Evolutionary conservation across 2,113 vertebrate species (phyloP), one percentile per base, ranked within the genome.

Genomic region (Bagarius yarrelli): DNA sequence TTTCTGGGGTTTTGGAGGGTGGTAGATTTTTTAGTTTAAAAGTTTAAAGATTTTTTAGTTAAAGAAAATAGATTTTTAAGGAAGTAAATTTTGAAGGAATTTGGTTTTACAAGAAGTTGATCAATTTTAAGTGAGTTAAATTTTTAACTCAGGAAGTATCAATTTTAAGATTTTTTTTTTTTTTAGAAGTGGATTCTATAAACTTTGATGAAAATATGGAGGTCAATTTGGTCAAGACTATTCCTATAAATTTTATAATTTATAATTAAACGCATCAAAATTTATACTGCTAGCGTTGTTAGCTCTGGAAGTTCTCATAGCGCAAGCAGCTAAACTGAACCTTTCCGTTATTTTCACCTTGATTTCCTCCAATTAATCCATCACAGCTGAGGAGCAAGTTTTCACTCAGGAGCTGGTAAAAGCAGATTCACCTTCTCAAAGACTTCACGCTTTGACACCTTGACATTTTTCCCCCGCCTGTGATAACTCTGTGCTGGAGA

Each of bases 381-480:
- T 76, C 61, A 69, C 4, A 19, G n/a, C 40, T 47, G 50, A 75
- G 60, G 21, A 75, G 80, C 44, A 14, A 63, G 47, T 60, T 71
- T 80, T 80, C 66, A n/a, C 53, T 60, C n/a, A 32, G 23, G 25
- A 34, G n/a, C 44, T 74, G 32, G 34, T 67, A 77, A 70, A 47
- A 81, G 78, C 69, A 71, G 61, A 83, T 82, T 81, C 81, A 59
- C 81, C 83, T 78, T 76, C 81, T 79, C 64, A 78, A 73, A 71
- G 60, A 71, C 82, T 74, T 70, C 69, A 63, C 40, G 78, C 66
- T 81, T 79, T 81, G 86, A 87, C 86, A 87, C 77, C 18, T 69
- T 83, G 83, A 82, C 87, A 82, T 88, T 86, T 85, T 63, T 81
- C 56, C 60, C 34, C 57, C 16, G 50, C 18, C 55, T 66, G 77